phyloP scores from a whole-genome alignment of 1,140 invertebrate genomes.

The Drosophila pallidifrons region DNA sequence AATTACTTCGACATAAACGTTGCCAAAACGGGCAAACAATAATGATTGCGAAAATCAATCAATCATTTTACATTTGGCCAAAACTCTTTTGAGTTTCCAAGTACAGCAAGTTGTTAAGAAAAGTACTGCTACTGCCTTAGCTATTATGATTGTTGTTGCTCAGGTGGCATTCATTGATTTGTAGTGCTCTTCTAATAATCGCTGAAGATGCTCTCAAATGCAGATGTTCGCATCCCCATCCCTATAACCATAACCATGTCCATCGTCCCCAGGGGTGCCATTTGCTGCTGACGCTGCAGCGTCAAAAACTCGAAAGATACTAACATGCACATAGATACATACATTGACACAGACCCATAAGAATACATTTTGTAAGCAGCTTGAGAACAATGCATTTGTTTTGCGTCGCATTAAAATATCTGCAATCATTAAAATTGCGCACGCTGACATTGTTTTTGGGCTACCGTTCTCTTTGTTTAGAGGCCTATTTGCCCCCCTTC shows the following conservation, averaged over 20 bases:
- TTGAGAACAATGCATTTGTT: constrained; percentile 73
- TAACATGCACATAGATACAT: constrained; percentile 7
- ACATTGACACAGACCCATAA: constrained; percentile 1
- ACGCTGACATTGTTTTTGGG: constrained; percentile 77
- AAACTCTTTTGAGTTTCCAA: constrained; percentile 31
- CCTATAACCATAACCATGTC: no score
- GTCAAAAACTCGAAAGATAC: constrained; percentile 22
- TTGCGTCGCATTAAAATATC: constrained; percentile 81
- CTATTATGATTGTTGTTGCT: neutral
- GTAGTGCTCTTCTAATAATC: neutral
- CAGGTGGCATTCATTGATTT: constrained; percentile 11
- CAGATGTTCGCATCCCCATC: constrained; percentile 9
- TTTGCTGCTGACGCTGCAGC: constrained; percentile 41
- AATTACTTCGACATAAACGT: constrained; percentile 68
- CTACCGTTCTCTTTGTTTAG: constrained; percentile 67
- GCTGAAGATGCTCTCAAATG: constrained; percentile 9
- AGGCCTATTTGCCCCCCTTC: constrained; percentile 28
- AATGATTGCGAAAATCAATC: constrained; percentile 73
- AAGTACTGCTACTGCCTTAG: constrained; percentile 7
- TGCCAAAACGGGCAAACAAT: constrained; percentile 66
- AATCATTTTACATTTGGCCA: constrained; percentile 73
- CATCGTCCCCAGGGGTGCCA: constrained; percentile 8
- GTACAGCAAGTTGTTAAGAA: constrained; percentile 55
- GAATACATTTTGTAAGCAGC: constrained; percentile 44
- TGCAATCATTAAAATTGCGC: constrained; percentile 82